These are phyloP conservation scores for Mactromeris polynyma DNA, from an alignment of 2,888 invertebrate species.

Conservation along the genomic window DNA sequence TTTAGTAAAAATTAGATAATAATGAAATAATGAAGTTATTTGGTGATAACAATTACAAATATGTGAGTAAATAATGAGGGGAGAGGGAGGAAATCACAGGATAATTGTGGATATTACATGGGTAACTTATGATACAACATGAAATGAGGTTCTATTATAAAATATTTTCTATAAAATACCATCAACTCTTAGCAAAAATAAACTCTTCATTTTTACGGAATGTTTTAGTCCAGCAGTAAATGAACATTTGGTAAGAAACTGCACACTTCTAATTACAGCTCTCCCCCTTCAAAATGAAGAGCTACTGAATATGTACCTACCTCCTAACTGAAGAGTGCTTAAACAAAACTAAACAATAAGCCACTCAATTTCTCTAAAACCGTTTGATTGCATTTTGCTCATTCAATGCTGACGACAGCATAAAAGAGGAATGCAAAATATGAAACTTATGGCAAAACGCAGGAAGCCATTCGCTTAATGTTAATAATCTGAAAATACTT, in stretches of 20 bases:
- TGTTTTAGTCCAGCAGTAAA: constrained; percentile 28
- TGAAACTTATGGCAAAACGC: too few relatives aligned
- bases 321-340: neutral
- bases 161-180: constrained; percentile 52
- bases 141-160: constrained; percentile 36
- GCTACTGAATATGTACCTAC: neutral
- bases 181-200: constrained; percentile 60
- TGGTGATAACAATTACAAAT: neutral
- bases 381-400: too few relatives aligned
- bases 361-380: neutral
- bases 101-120: neutral
- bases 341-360: neutral
- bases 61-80: neutral
- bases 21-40: neutral
- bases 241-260: neutral
- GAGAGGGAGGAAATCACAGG: neutral
- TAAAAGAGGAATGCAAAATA: too few relatives aligned
- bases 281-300: neutral
- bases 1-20: neutral
- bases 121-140: neutral
- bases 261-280: neutral
- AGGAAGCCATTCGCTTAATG: too few relatives aligned
- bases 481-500: too few relatives aligned
- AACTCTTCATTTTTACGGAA: constrained; percentile 43
- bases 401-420: too few relatives aligned